phyloP scores from a whole-genome alignment of 2,797 vertebrate genomes.

The Coregonus sp. region DNA sequence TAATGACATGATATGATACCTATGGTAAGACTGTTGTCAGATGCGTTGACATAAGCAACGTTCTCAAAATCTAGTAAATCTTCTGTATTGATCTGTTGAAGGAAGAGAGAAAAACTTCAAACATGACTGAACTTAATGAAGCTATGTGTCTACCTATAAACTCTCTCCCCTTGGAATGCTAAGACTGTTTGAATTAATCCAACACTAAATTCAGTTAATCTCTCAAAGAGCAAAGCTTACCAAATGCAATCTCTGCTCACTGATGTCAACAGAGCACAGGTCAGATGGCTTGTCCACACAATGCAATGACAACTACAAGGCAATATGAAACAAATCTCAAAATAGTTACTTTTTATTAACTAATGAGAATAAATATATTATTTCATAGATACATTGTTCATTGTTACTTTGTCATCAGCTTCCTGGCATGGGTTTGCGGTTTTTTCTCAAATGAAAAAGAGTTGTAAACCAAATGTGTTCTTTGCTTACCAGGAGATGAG shows the following conservation, averaged over 20 bases:
- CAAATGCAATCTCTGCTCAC: conserved; percentile 57
- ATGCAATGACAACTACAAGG: conserved; percentile 64
- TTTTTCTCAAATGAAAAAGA: neutral
- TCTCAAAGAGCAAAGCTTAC: conserved; percentile 13
- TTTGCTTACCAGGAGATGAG: conserved; percentile 64
- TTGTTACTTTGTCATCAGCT: neutral
- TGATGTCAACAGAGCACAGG: conserved; percentile 69
- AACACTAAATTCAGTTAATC: neutral
- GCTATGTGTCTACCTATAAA: neutral
- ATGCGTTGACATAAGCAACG: conserved; percentile 42
- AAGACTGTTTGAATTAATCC: neutral
- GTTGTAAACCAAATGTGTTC: neutral
- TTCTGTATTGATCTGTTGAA: conserved; percentile 31
- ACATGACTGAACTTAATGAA: neutral
- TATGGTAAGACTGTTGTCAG: conserved; percentile 29
- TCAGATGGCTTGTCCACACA: conserved; percentile 70
- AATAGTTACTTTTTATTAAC: neutral
- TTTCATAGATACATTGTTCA: neutral
- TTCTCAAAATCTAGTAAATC: conserved; percentile 34
- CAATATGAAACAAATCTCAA: neutral
- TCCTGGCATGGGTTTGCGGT: neutral
- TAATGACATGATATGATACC: conserved; percentile 15
- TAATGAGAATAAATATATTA: neutral
- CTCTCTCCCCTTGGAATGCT: neutral
- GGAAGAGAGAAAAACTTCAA: neutral